Percentiles rank a stretch among this genome's conserved stretches.
phyloP scores from a whole-genome alignment of 1,140 invertebrate species.

The Cyphomyrmex costatus region DNA sequence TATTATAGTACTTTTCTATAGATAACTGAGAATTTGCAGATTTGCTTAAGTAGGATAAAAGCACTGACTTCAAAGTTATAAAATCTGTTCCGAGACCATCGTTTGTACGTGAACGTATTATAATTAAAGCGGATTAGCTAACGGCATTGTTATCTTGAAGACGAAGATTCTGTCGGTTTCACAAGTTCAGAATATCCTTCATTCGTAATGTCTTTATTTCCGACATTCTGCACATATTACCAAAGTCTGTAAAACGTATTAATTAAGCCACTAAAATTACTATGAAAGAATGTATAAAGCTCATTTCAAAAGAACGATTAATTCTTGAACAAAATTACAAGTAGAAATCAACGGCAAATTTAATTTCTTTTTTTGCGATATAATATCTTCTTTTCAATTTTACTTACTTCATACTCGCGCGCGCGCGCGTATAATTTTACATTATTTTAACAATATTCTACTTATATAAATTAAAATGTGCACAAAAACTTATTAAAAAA shows the following conservation, averaged over 20 bases:
- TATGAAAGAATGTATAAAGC: not conserved
- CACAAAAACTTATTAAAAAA: not conserved
- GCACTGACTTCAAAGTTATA: slow-evolving; percentile 34
- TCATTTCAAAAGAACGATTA: slow-evolving; percentile 20
- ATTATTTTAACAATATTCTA: not conserved
- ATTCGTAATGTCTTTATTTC: slow-evolving; percentile 30
- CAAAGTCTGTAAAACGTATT: slow-evolving; percentile 1
- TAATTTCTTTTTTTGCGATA: not conserved
- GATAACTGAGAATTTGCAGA: slow-evolving; percentile 20
- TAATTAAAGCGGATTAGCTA: slow-evolving; percentile 57
- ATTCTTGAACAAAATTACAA: slow-evolving; percentile 1
- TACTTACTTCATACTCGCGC: not conserved
- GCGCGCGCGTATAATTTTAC: slow-evolving; percentile 10
- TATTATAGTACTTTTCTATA: not conserved
- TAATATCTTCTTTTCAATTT: not conserved
- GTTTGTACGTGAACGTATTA: slow-evolving; percentile 45
- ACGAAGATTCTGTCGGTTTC: slow-evolving; percentile 25
- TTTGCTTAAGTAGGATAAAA: slow-evolving; percentile 51
- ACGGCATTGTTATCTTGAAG: slow-evolving; percentile 37
- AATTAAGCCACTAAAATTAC: slow-evolving; percentile 2
- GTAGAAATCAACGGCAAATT: slow-evolving; percentile 14
- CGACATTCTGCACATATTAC: slow-evolving; percentile 12
- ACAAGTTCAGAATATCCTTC: slow-evolving; percentile 23
- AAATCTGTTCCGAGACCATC: slow-evolving; percentile 40
- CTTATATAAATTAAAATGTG: not conserved